These are phyloP conservation scores for Silurus glanis DNA, from an alignment of 2,113 vertebrate genomes.

Conservation along the genomic window DNA sequence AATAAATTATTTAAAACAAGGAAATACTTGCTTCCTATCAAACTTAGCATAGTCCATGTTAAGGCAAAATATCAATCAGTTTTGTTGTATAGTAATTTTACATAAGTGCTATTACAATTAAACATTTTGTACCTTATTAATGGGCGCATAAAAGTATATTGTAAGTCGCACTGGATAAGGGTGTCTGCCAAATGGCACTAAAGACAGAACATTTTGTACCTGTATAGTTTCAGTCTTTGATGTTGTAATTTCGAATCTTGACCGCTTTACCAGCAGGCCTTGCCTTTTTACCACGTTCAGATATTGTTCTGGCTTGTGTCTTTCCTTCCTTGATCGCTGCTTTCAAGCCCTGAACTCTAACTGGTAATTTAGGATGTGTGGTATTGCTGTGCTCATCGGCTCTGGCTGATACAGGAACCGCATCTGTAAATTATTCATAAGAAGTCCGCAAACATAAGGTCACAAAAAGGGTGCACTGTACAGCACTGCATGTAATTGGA, in stretches of 20 bases:
- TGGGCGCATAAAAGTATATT: no score
- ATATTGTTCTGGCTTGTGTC: constrained; percentile 52
- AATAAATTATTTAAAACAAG: constrained; percentile 15
- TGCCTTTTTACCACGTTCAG: constrained; percentile 44
- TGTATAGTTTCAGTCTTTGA: constrained; percentile 75
- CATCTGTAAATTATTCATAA: constrained; percentile 45
- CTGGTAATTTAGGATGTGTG: neutral
- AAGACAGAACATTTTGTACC: neutral
- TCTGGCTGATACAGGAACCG: constrained; percentile 27
- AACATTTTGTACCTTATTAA: no score
- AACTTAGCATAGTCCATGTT: neutral
- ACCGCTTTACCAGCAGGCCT: constrained; percentile 46
- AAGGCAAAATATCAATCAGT: neutral
- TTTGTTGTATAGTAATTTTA: neutral
- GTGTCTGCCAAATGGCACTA: no score
- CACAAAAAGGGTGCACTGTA: neutral
- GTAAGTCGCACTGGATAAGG: no score
- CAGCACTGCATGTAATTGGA: neutral
- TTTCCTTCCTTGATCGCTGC: constrained; percentile 66
- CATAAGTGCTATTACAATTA: no score
- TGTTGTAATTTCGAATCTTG: constrained; percentile 85
- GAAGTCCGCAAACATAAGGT: neutral
- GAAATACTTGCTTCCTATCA: neutral
- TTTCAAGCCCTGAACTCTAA: constrained; percentile 63
- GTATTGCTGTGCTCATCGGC: neutral